Conservation (phyloP, 2,888 invertebrate genomes). For the Creontiades dilutus region DNA sequence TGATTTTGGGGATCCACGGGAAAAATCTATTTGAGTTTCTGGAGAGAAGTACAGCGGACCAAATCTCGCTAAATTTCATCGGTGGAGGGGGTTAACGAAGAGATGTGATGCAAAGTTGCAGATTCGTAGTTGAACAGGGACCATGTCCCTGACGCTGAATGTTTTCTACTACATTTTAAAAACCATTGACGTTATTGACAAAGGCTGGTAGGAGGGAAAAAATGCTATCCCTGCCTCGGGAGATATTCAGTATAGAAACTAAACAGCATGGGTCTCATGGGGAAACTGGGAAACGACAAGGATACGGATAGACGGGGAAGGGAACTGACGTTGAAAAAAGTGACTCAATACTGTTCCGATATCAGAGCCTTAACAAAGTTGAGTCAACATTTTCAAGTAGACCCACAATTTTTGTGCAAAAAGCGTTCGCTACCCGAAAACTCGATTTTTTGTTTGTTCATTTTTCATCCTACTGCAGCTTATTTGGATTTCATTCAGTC, state of each 20-base stretch:
- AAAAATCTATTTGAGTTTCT: too few species aligned
- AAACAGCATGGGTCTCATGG: neutral
- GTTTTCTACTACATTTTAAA: neutral
- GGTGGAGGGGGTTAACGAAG: too few species aligned
- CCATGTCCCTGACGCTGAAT: neutral
- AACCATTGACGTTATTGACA: conserved; percentile 12
- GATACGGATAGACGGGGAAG: neutral
- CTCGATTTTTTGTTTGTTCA: neutral
- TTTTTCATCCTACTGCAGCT: neutral
- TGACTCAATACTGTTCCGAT: conserved; percentile 25
- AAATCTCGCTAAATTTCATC: too few species aligned
- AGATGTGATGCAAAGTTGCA: too few species aligned
- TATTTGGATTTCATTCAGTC: conserved; percentile 8
- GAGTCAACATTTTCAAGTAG: conserved; percentile 30
- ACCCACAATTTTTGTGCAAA: neutral
- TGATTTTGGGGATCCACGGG: too few species aligned
- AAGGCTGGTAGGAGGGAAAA: neutral
- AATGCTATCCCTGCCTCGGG: neutral
- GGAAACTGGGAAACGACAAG: neutral
- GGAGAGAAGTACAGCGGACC: too few species aligned
- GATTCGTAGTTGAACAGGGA: neutral
- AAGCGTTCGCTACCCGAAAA: neutral
- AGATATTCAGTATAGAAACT: neutral
- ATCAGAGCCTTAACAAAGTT: conserved; percentile 18
- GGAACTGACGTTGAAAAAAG: neutral